A percentile compares a stretch with the other conserved stretches of the same genome.
Conservation (phyloP, 2,113 vertebrate species). For the Oreocharis arfaki region DNA sequence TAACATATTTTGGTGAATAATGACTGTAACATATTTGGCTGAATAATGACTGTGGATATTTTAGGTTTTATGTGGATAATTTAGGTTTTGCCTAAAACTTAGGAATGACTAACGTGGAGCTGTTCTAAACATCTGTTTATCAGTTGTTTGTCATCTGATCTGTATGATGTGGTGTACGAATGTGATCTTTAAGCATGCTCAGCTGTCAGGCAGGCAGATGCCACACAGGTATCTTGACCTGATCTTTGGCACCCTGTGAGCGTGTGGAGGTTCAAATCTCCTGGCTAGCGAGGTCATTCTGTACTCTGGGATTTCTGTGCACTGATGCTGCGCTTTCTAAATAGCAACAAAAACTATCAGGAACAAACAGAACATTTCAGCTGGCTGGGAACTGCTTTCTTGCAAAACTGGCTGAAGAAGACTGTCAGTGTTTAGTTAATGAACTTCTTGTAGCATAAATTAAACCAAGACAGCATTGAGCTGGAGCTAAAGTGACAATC, state of each 20-base stretch:
- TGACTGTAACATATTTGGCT: neutral
- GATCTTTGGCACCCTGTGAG: neutral
- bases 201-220: neutral
- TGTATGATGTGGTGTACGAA: neutral
- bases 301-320: neutral
- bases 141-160: neutral
- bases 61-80: neutral
- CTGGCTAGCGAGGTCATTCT: neutral
- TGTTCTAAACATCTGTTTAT: neutral
- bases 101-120: neutral
- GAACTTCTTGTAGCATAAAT: neutral
- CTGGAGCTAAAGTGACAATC: neutral
- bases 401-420: slow-evolving; percentile 5
- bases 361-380: neutral
- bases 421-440: neutral
- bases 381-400: neutral
- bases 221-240: neutral
- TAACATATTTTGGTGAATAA: neutral
- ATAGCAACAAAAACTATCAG: neutral
- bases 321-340: neutral
- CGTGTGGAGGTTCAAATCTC: neutral
- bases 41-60: neutral
- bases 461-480: neutral
- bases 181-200: neutral
- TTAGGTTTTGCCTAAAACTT: neutral